A percentile compares a stretch with the other conserved stretches of the same genome.
Evolutionary conservation across 2,888 invertebrate genomes (phyloP).

Genomic region (Adelphocoris suturalis): DNA sequence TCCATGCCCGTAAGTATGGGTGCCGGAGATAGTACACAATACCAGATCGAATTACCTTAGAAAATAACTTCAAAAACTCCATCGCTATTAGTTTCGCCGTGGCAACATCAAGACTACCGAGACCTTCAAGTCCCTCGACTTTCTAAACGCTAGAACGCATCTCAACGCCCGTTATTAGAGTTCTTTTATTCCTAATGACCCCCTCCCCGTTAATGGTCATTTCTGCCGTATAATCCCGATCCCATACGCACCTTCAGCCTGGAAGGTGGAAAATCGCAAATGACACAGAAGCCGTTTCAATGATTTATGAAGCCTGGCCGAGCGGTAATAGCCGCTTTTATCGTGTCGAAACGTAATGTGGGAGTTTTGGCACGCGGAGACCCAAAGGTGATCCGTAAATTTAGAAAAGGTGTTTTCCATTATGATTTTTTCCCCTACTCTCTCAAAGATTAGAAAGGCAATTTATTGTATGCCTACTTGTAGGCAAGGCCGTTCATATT

Average conservation of each 20-base stretch:
- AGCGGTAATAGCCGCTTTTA: constrained; percentile 23
- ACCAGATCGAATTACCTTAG: background rate
- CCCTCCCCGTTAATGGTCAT: constrained; percentile 18
- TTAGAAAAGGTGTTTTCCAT: constrained; percentile 9
- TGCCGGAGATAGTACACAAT: constrained; percentile 1
- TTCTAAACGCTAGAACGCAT: background rate
- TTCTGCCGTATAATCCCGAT: background rate
- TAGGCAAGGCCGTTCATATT: constrained; percentile 4
- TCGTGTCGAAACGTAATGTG: constrained; percentile 31
- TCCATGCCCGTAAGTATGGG: constrained; percentile 8
- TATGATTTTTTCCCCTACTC: background rate
- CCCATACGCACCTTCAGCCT: background rate
- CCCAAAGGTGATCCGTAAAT: background rate
- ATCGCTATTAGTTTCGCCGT: background rate
- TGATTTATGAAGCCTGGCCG: constrained; percentile 2
- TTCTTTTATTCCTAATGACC: constrained; percentile 45
- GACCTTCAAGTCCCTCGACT: background rate
- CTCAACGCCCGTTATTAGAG: constrained; percentile 17
- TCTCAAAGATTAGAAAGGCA: constrained; percentile 36
- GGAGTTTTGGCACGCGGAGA: constrained; percentile 49
- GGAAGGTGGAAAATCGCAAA: constrained; percentile 54
- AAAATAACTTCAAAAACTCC: background rate
- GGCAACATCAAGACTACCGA: background rate
- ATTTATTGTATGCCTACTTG: constrained; percentile 34
- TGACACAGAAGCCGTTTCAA: constrained; percentile 46